A percentile compares a stretch with the other conserved stretches of the same genome.
phyloP scores from a whole-genome alignment of 2,888 invertebrate genomes.

The Orthosia gracilis region DNA sequence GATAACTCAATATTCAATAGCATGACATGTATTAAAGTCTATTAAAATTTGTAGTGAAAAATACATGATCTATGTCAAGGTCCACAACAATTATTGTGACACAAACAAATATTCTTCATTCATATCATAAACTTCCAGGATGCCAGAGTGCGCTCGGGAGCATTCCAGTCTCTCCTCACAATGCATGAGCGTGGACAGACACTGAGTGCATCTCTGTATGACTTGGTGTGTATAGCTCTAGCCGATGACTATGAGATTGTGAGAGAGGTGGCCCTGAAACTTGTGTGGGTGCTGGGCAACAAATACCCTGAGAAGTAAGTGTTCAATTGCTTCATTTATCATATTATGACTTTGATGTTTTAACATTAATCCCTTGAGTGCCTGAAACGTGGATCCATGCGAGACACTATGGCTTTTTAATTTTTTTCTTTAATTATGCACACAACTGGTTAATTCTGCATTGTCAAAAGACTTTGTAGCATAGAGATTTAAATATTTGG shows the following conservation, averaged over 20 bases:
- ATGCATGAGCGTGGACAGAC: constrained; percentile 96
- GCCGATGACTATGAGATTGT: constrained; percentile 99
- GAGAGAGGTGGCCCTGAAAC: constrained; percentile 95
- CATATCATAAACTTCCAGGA: constrained; percentile 90
- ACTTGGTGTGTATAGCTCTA: constrained; percentile 93
- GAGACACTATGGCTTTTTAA: too few relatives aligned
- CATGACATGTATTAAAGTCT: background rate
- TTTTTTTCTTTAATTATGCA: too few relatives aligned
- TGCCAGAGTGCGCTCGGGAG: constrained; percentile 97
- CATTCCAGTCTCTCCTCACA: constrained; percentile 96
- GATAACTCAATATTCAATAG: background rate
- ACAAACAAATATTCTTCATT: background rate
- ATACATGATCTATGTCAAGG: background rate
- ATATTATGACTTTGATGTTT: too few relatives aligned
- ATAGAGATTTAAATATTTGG: too few relatives aligned
- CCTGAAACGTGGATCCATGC: too few relatives aligned
- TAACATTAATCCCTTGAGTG: too few relatives aligned
- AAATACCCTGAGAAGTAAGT: constrained; percentile 96
- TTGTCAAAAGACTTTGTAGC: too few relatives aligned
- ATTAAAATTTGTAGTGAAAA: background rate
- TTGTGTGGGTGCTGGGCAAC: constrained; percentile 96
- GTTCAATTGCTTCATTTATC: background rate
- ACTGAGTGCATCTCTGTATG: constrained; percentile 93
- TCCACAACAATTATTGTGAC: background rate
- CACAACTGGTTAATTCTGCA: too few relatives aligned